phyloP scores from a whole-genome alignment of 2,888 invertebrate species.

The Parascotia fuliginaria region DNA sequence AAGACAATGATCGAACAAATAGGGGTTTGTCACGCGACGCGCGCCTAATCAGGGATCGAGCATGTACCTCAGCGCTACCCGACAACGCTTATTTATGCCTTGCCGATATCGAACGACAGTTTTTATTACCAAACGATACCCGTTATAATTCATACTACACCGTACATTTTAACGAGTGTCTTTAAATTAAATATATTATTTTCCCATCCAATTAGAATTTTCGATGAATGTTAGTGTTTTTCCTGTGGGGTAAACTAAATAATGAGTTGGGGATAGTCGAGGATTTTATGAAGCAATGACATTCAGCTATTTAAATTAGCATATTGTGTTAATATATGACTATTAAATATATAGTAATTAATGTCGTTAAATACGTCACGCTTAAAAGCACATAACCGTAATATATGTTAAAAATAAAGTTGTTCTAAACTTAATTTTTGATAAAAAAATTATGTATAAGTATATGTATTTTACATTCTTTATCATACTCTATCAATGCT shows the following conservation, averaged over 20 bases:
- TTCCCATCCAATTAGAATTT: slow-evolving; percentile 38
- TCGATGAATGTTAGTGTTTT: slow-evolving; percentile 19
- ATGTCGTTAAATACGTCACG: not conserved
- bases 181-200: slow-evolving; percentile 42
- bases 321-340: slow-evolving; percentile 7
- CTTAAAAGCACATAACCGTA: not conserved
- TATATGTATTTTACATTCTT: no score
- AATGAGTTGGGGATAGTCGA: slow-evolving; percentile 2
- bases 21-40: slow-evolving; percentile 81
- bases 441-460: no score
- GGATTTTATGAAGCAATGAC: slow-evolving; percentile 11
- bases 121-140: slow-evolving; percentile 63
- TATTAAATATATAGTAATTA: not conserved
- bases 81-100: slow-evolving; percentile 79
- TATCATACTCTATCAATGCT: no score
- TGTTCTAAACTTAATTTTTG: no score
- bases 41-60: slow-evolving; percentile 76
- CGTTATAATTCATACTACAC: slow-evolving; percentile 66
- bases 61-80: slow-evolving; percentile 72
- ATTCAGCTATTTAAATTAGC: slow-evolving; percentile 11
- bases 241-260: slow-evolving; percentile 12
- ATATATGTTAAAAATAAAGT: no score
- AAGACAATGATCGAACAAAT: slow-evolving; percentile 84
- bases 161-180: slow-evolving; percentile 37
- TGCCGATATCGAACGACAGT: slow-evolving; percentile 72